Conservation (phyloP, 2,113 vertebrate genomes). For the Passer montanus region DNA sequence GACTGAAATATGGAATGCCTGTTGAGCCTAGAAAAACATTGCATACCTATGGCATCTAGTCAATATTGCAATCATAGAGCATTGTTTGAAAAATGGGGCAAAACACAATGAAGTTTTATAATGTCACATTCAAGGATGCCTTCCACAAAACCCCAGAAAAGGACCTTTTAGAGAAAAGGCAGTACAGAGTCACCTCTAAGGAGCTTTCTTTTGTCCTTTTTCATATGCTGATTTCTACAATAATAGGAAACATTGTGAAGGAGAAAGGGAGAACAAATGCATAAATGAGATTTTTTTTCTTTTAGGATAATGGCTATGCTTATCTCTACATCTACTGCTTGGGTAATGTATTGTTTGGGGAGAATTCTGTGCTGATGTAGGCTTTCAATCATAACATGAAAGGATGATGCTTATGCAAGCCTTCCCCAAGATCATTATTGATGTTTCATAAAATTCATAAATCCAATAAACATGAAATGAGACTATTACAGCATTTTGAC, state of each 20-base stretch:
- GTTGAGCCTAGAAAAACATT: not conserved
- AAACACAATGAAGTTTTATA: not conserved
- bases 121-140: not conserved
- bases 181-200: not conserved
- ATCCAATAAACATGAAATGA: not conserved
- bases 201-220: not conserved
- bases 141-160: not conserved
- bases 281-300: not conserved
- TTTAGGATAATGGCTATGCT: not conserved
- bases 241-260: not conserved
- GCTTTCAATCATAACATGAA: not conserved
- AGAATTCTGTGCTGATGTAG: not conserved
- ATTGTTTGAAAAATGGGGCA: not conserved
- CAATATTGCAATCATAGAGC: not conserved
- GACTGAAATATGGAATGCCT: not conserved
- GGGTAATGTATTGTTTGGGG: not conserved
- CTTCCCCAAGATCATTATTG: not conserved
- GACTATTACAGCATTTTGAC: not conserved
- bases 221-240: not conserved
- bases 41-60: not conserved
- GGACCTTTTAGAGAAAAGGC: not conserved
- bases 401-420: not conserved
- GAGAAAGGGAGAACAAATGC: not conserved
- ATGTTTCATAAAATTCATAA: constrained; percentile 3
- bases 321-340: not conserved